Base-by-base conservation (phyloP, 2,113 vertebrate genomes). In the Chauna torquata region DNA sequence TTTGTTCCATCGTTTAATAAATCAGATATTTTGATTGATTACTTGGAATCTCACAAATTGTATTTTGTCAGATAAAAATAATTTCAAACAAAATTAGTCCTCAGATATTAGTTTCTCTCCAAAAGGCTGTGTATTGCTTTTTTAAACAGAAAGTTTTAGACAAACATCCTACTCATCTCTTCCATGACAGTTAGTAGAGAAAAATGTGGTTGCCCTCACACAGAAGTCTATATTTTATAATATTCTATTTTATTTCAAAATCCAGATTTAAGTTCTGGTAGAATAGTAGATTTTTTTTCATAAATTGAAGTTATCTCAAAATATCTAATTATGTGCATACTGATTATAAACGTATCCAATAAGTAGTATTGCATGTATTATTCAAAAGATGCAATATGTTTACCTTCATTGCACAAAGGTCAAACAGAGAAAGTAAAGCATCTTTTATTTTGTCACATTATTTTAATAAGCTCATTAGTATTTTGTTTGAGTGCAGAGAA, bases 401-500 rank as follows among this genome's bases (percentile, higher is more conserved):
- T 97, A 96, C 74, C 81, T 92, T 91, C 87, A 82, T n/a, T 76
- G 58, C 38, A 96, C 52, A 92, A 79, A 95, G 74, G 91, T 91
- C 93, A 92, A 91, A 89, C 22, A 92, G 15, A 81, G 47, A 89
- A 96, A 87, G 47, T 77, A 94, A 94, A 95, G 69, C 72, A 82
- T 47, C 42, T 45, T 23, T 55, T 57, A n/a, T 90, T 81, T 93
- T 66, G n/a, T 55, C 89, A 76, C 89, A 84, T 95, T 70, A 88
- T 95, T 93, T 96, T 89, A 91, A 89, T 84, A 91, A 76, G 61
- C 57, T 94, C 18, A 87, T 96, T 92, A 92, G 61, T 89, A 94
- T 89, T 96, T 85, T 89, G 40, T 36, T 72, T 80, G 52, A 71
- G 16, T 36, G 52, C 52, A 52, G 52, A 89, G 81, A 75, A 84